These are phyloP conservation scores for Hypocryptadius cinnamomeus DNA, from an alignment of 2,113 vertebrate species.

Conservation along the genomic window DNA sequence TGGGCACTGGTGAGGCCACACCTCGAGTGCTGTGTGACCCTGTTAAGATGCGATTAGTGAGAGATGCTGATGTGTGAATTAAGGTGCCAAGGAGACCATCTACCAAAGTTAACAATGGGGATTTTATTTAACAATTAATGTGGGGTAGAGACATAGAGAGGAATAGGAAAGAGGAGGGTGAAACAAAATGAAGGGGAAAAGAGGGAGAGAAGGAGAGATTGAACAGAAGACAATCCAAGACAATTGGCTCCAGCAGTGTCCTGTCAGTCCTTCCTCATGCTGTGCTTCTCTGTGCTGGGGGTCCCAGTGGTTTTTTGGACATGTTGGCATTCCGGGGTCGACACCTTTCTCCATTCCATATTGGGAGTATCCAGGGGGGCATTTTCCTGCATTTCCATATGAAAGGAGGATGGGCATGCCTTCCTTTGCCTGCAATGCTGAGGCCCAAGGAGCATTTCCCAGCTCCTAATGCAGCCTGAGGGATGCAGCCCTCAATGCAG, in stretches of 20 bases:
- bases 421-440: background rate
- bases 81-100: too few relatives aligned
- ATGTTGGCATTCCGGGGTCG: too few relatives aligned
- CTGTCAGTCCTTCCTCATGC: background rate
- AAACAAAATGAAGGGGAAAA: too few relatives aligned
- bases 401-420: background rate
- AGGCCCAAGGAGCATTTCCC: background rate
- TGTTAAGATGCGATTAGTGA: too few relatives aligned
- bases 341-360: too few relatives aligned
- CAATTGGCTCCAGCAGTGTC: accelerated
- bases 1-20: background rate
- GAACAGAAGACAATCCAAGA: background rate
- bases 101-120: too few relatives aligned
- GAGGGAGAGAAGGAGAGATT: background rate
- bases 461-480: background rate
- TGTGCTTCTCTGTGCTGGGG: background rate
- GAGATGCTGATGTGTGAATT: accelerated
- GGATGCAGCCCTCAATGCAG: background rate
- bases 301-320: background rate
- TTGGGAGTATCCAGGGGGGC: background rate
- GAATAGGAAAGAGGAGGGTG: too few relatives aligned
- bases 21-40: background rate
- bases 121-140: background rate
- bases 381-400: background rate
- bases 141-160: background rate